These are phyloP conservation scores for Empis livida DNA, from an alignment of 2,888 invertebrate genomes.

Conservation along the genomic window DNA sequence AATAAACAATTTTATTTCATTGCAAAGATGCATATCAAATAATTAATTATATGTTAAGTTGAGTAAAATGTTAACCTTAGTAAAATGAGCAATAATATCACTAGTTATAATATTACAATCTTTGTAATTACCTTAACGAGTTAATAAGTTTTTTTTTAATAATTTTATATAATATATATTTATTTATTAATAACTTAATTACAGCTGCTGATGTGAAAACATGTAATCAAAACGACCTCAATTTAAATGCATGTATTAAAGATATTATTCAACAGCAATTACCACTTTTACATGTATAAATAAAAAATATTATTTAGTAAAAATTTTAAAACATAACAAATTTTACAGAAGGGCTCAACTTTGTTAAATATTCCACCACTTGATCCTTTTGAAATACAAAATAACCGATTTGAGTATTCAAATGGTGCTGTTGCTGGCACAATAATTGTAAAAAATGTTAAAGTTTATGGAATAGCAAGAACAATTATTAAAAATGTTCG, in stretches of 20 bases:
- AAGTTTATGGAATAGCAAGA: constrained; percentile 41
- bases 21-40: no score
- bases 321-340: not conserved
- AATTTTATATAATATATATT: not conserved
- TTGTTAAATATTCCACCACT: constrained; percentile 28
- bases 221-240: constrained; percentile 43
- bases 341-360: constrained; percentile 25
- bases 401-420: constrained; percentile 24
- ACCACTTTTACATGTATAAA: constrained; percentile 21
- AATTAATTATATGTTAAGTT: no score
- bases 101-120: no score
- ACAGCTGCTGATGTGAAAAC: constrained; percentile 41
- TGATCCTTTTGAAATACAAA: constrained; percentile 28
- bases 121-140: not conserved
- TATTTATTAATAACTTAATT: constrained; percentile 15
- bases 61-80: no score
- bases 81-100: no score
- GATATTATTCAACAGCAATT: constrained; percentile 42
- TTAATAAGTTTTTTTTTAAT: not conserved
- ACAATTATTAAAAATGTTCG: constrained; percentile 44
- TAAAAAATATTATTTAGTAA: constrained; percentile 4
- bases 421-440: constrained; percentile 25
- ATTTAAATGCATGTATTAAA: constrained; percentile 45
- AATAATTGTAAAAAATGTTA: constrained; percentile 38
- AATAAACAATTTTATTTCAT: no score